Percentiles rank a stretch among this genome's conserved stretches.
These are phyloP conservation scores for Pachymerium ferrugineum DNA, from an alignment of 2,888 invertebrate genomes.

Conservation along the genomic window DNA sequence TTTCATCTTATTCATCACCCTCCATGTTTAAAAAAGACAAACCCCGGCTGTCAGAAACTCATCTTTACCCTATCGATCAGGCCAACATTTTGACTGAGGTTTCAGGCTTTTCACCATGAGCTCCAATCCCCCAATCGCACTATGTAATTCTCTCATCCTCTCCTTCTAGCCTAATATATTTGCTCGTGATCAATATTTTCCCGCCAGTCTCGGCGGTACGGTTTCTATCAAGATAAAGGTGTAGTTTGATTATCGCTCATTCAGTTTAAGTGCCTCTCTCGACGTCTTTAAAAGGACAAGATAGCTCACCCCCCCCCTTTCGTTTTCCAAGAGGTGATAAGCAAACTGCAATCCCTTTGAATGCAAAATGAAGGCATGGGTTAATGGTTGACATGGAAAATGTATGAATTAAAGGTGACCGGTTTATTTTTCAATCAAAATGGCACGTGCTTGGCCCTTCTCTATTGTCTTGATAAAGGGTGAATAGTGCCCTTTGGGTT, in stretches of 20 bases:
- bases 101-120: neutral
- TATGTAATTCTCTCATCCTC: neutral
- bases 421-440: neutral
- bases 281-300: neutral
- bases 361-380: neutral
- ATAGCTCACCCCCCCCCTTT: no score
- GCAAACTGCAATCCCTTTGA: neutral
- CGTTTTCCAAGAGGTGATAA: neutral
- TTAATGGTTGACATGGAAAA: neutral
- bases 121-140: conserved; percentile 2
- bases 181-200: neutral
- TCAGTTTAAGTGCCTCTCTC: neutral
- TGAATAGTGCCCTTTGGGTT: no score
- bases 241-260: neutral
- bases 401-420: neutral
- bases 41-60: neutral
- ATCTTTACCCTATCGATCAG: neutral
- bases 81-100: neutral
- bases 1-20: neutral
- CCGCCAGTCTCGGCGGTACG: neutral
- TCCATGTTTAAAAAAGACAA: neutral
- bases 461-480: no score
- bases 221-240: neutral
- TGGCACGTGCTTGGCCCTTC: no score
- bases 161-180: neutral